These are phyloP conservation scores for Dryas iulia DNA, from an alignment of 1,140 invertebrate genomes.

Conservation along the genomic window DNA sequence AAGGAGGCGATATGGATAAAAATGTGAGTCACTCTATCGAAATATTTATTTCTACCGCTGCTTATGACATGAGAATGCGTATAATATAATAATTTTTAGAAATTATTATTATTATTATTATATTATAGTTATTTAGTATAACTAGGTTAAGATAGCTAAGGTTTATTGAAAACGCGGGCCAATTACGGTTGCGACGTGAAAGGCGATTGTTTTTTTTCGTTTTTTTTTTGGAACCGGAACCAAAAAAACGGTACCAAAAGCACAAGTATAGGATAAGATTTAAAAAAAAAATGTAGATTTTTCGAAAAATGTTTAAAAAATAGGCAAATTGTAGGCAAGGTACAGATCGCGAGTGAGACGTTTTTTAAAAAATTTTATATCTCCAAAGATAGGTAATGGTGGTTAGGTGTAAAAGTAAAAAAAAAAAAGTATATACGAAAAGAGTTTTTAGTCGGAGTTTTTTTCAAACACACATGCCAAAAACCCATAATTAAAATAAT, in stretches of 20 bases:
- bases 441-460: conserved; percentile 45
- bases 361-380: conserved; percentile 70
- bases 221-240: conserved; percentile 6
- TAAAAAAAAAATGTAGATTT: conserved; percentile 72
- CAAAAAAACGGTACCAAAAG: conserved; percentile 33
- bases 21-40: conserved; percentile 72
- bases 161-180: conserved; percentile 60
- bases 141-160: conserved; percentile 50
- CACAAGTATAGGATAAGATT: conserved; percentile 65
- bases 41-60: conserved; percentile 61
- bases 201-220: conserved; percentile 27
- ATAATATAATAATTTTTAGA: conserved; percentile 59
- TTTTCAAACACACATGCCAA: conserved; percentile 20
- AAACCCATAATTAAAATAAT: conserved; percentile 7
- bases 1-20: conserved; percentile 30
- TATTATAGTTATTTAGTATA: conserved; percentile 47
- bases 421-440: conserved; percentile 49
- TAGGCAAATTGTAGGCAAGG: conserved; percentile 52
- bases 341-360: conserved; percentile 61
- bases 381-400: conserved; percentile 49
- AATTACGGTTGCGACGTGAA: conserved; percentile 52
- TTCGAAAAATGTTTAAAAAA: conserved; percentile 73
- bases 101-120: conserved; percentile 45
- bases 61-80: conserved; percentile 64
- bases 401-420: conserved; percentile 35